Base-by-base conservation (phyloP, 2,888 invertebrate genomes). In the Glaucopsyche alexis region DNA sequence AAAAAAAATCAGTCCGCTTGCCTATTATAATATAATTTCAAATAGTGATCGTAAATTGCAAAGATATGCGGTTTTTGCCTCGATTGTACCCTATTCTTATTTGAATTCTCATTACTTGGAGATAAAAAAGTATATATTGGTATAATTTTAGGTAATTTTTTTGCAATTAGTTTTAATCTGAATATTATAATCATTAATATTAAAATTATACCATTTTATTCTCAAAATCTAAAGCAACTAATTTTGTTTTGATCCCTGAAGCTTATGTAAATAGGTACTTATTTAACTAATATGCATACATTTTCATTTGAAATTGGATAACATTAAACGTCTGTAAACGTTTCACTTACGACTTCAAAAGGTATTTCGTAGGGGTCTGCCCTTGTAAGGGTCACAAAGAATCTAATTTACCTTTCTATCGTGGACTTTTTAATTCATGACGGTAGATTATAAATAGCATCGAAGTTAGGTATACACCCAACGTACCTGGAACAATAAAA, bases 381-480 rank as follows among this genome's bases (percentile, higher is more conserved):
- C 69, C 49, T 69, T 69, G 69, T 16, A 29, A 69, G 47, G 69
- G 69, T 69, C 47, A 14, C 69, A 69, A 47, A 47, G 69, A 69
- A 69, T 49, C 74, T 71, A 75, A 75, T 75, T 75, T 75, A 75
- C 73, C 74, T 75, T 71, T 73, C 70, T 75, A 65, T 64, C 72
- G 65, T 50, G 65, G n/a, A 65, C 74, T 29, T 60, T 60, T 60
- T 60, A 29, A 29, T 29, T 11, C 11, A 4, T 19, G 60, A 9
- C 7, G 19, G 29, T 11, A n/a, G 50, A n/a, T 50, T 6, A 50
- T 50, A n/a, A n/a, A n/a, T n/a, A n/a, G n/a, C n/a, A 50, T 60
- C 29, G 1, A 13, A 47, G 11, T 11, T 47, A 11, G 29, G 4
- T 29, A 29, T 29, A 29, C 29, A 29, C 29, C 29, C 6, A 1